Percentiles rank a stretch among this genome's conserved stretches.
Evolutionary conservation across 2,797 vertebrate genomes (phyloP).

Genomic region (Stomatorhinus walkeri): DNA sequence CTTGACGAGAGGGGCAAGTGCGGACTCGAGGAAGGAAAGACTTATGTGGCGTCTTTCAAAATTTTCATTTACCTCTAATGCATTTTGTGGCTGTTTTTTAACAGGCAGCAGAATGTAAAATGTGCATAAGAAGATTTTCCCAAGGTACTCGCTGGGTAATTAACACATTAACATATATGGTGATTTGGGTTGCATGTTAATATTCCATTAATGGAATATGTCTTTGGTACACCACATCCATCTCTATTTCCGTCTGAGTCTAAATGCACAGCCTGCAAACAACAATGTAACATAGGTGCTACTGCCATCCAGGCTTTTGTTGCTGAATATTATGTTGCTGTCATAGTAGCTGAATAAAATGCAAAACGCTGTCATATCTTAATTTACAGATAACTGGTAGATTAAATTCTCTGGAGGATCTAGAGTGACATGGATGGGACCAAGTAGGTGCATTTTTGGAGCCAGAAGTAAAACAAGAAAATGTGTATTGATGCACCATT

Average conservation of each 20-base stretch:
- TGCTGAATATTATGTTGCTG: not conserved
- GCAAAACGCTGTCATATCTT: not conserved
- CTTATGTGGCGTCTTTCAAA: not conserved
- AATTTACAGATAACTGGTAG: not conserved
- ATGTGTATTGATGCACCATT: not conserved
- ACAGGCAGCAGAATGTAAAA: not conserved
- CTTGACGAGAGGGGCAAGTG: not conserved
- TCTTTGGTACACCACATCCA: not conserved
- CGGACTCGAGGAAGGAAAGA: not conserved
- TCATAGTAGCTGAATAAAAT: not conserved
- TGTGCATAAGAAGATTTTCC: not conserved
- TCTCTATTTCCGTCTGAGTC: not conserved
- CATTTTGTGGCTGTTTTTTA: not conserved
- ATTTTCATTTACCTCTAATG: not conserved
- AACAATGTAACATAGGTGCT: not conserved
- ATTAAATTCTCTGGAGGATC: not conserved
- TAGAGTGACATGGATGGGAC: not conserved
- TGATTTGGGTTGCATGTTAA: not conserved
- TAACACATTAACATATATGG: not conserved
- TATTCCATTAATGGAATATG: not conserved
- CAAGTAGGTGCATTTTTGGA: not conserved
- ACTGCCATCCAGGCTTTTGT: not conserved
- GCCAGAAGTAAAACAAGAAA: not conserved
- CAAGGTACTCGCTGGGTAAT: not conserved
- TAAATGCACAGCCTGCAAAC: not conserved